Evolutionary conservation across 1,140 invertebrate genomes (phyloP).

Genomic region (Drosophila repleta): DNA sequence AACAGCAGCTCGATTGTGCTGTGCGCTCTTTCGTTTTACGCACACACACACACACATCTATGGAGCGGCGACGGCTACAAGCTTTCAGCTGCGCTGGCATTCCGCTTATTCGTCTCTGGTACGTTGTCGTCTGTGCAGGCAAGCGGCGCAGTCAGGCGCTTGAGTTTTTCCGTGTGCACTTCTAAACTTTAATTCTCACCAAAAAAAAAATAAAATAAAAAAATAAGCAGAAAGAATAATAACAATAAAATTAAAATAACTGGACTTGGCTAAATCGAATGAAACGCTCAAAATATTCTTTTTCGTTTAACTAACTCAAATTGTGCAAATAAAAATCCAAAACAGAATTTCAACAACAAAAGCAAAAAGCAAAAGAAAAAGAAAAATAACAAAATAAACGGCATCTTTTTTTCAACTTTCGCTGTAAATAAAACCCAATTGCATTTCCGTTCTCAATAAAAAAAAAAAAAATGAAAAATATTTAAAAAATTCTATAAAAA

Average conservation of each 20-base stretch:
- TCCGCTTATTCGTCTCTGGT: constrained; percentile 79
- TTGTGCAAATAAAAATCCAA: constrained; percentile 46
- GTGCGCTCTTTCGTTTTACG: constrained; percentile 19
- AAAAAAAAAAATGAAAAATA: constrained; percentile 7
- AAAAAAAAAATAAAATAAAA: constrained; percentile 4
- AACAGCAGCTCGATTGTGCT: constrained; percentile 10
- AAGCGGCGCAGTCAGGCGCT: constrained; percentile 61
- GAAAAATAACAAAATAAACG: too few relatives aligned
- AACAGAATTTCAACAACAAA: constrained; percentile 38
- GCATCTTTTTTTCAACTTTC: constrained; percentile 34
- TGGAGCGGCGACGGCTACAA: constrained; percentile 28
- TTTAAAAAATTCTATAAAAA: neutral
- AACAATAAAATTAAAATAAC: constrained; percentile 17
- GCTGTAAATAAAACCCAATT: constrained; percentile 57
- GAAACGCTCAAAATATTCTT: constrained; percentile 28
- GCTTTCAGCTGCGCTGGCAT: constrained; percentile 62
- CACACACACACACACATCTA: neutral
- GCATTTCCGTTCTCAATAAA: constrained; percentile 36
- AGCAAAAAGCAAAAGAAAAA: constrained; percentile 38
- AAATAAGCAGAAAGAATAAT: neutral
- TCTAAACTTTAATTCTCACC: constrained; percentile 49
- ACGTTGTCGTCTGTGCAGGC: constrained; percentile 62
- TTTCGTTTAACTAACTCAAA: constrained; percentile 34
- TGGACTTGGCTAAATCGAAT: constrained; percentile 35
- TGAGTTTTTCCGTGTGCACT: constrained; percentile 74